Evolutionary conservation across 2,888 invertebrate species (phyloP), one percentile per base, ranked within the genome.

Genomic region (Pseudococcus viburni): DNA sequence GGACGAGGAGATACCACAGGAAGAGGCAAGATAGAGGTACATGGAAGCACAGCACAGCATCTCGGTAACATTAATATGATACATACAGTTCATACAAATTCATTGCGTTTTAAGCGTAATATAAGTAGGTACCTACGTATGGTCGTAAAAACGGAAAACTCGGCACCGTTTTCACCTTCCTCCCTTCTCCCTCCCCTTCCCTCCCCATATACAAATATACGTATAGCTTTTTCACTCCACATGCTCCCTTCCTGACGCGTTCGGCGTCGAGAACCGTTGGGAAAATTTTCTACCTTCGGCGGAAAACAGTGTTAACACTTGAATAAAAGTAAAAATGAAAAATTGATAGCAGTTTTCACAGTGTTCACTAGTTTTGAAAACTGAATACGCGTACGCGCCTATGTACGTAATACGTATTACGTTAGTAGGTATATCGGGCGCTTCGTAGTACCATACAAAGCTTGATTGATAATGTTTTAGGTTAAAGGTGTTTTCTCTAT

Each of bases 401-500:
- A n/a, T 8, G 55, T 3, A 59, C 55, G n/a, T n/a, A n/a, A 5
- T n/a, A n/a, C n/a, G 3, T 3, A 59, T n/a, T n/a, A 59, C 12
- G 51, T 51, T 46, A 9, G 46, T 46, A 46, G 8, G 55, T 68
- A 68, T 68, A 68, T 73, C 33, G 84, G 1, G 26, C 26, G 26
- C 48, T 42, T 51, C 51, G 84, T 22, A 33, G 26, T 33, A 33
- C 26, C 26, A 33, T 33, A 33, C 26, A 85, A 85, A 85, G 85
- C 85, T 55, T 85, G 85, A 85, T 85, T 85, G 85, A 85, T 85
- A 85, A 85, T 59, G 85, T 85, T 85, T 85, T 64, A 85, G 85
- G 85, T 85, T 85, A 59, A 85, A 85, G 85, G 85, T 85, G 85
- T 85, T 85, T 85, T 85, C 85, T 85, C 85, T 85, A 85, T 85